Base-by-base conservation (phyloP, 2,113 vertebrate genomes). In the Herpailurus yagouaroundi region DNA sequence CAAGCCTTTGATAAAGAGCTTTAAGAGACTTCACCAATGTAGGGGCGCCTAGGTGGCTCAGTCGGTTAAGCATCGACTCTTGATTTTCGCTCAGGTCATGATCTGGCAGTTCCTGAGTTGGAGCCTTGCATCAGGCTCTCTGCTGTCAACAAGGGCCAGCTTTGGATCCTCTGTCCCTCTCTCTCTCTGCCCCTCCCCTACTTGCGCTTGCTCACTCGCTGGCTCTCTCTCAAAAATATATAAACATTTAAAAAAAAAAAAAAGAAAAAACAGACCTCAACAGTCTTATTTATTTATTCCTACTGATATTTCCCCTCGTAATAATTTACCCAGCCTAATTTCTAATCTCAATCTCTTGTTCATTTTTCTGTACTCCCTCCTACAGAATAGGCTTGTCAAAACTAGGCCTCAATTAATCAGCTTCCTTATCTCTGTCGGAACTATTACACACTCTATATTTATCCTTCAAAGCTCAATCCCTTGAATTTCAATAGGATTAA, bases 401-500 rank as follows among this genome's bases (percentile, higher is more conserved):
- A 92, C 68, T 50, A 77, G 57, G 68, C 27, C 74, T 76, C 73
- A 76, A 76, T 76, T 95, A 69, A 81, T 91, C 68, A 94, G 66
- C 88, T 90, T 94, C 45, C 29, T n/a, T 64, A 18, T 14, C 55
- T 45, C 80, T 86, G 45, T 52, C 33, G 73, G 16, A 94, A 94
- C 64, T 73, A n/a, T 36, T 85, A 94, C 11, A 48, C 41, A 88
- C 5, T 45, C 90, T 85, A 19, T 85, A 90, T 84, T 84, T 85
- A 85, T 80, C 87, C 73, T 91, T 94, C 87, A 80, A 80, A 94
- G 71, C n/a, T 90, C 41, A 89, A 91, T 63, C 14, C 29, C 63
- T 84, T 91, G 66, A 91, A 94, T 73, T 91, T 81, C 82, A 96
- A 87, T 27, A 87, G 36, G 66, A 87, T 91, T 94, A 96, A 94